Base-by-base conservation (phyloP, 2,113 vertebrate genomes). In the Eidolon helvum region DNA sequence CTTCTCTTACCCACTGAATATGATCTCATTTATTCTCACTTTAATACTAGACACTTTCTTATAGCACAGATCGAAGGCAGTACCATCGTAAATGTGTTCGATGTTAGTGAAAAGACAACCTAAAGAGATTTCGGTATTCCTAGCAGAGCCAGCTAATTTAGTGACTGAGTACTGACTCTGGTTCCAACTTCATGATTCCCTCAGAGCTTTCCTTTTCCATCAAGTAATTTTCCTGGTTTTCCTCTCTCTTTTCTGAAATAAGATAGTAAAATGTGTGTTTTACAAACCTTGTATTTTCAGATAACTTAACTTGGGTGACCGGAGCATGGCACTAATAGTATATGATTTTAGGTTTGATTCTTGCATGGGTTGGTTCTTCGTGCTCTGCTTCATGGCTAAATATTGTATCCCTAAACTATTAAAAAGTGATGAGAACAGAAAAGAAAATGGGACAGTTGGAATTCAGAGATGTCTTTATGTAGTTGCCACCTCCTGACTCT, bases 31-130 rank as follows among this genome's bases (percentile, higher is more conserved):
- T 72, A 24, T 45, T 53, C 61, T 48, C 22, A 28, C 14, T 50
- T 75, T 18, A 48, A 9, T 10, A 28, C 0, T 3, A n/a, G 30
- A 0, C 0, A 0, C 15, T 38, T 53, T 59, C 74, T 22, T 9
- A 9, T 2, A 28, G 57, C 8, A 18, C 40, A 6, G 2, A 26
- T 12, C n/a, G 15, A 38, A 35, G 33, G n/a, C 18, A 30, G 19
- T 10, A 24, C 48, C 69, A 40, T 15, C 55, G 33, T 50, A 38
- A 84, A 45, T 18, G 12, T 11, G 33, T 4, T 80, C 0, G 24
- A 26, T 59, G 50, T 30, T 22, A 26, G 16, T 45, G 48, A 69
- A 63, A 85, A 59, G 28, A 1, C 7, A 35, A 6, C 10, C 40
- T 63, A 21, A 43, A 83, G 43, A 79, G 53, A 8, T 16, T 28